A percentile compares a stretch with the other conserved stretches of the same genome.
Evolutionary conservation across 2,888 invertebrate species (phyloP).

Genomic region (Pandemis corylana): DNA sequence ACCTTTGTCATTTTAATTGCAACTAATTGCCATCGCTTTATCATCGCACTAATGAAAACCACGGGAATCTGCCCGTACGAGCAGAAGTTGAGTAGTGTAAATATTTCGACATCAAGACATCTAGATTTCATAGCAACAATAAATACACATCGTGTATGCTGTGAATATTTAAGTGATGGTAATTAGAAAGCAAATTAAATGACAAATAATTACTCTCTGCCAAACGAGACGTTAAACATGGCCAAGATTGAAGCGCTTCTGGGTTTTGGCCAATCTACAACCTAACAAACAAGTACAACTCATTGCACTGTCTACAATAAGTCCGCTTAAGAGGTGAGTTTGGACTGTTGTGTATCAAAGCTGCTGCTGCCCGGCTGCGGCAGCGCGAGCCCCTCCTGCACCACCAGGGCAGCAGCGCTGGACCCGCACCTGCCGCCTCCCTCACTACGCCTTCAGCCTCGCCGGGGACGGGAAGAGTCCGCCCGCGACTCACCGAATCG

Average conservation of each 20-base stretch:
- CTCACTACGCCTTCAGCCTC: constrained; percentile 38
- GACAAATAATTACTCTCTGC: neutral
- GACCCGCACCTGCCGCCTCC: neutral
- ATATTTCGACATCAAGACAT: no score
- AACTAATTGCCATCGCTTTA: neutral
- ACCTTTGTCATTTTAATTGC: neutral
- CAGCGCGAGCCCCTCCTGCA: neutral
- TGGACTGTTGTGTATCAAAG: neutral
- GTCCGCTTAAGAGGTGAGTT: neutral
- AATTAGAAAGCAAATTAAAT: neutral
- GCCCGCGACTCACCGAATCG: constrained; percentile 90
- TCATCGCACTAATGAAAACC: neutral
- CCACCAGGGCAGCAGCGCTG: neutral
- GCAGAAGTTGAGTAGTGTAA: no score
- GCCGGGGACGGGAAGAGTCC: constrained; percentile 49
- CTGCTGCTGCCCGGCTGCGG: neutral
- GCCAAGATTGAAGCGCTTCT: neutral
- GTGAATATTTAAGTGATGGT: neutral
- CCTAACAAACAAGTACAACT: neutral
- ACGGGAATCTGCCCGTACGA: neutral
- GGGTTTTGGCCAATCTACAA: neutral
- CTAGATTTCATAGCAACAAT: no score
- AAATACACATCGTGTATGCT: neutral
- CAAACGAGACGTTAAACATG: neutral
- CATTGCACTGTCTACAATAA: neutral